Evolutionary conservation across 2,888 invertebrate genomes (phyloP), one percentile per base, ranked within the genome.

Genomic region (Pristionchus mayeri): DNA sequence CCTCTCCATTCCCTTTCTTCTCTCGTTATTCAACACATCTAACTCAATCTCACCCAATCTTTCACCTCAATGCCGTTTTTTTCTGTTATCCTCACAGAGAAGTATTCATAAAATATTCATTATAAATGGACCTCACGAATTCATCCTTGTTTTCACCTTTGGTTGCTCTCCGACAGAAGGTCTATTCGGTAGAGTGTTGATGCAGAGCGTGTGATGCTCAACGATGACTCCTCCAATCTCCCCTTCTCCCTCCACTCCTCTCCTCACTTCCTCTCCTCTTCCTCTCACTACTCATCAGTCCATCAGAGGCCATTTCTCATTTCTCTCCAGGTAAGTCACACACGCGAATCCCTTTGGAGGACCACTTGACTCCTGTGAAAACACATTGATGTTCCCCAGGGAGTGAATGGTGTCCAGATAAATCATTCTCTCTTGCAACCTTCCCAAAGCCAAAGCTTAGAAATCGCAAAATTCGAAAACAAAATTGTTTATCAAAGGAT

Each of bases 241-340:
- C 13, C 24, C 21, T 50, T 21, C 50, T 21, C 27, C 78, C 30
- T 71, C 71, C 24, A 40, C 44, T 50, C 40, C 50, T 44, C 24
- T 40, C 40, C 24, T 40, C 40, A 71, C 37, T 71, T 2, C 71
- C 11, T 71, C 71, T n/a, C 71, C 37, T 11, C 40, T 71, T n/a
- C 44, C 24, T 71, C 71, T 7, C 37, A 71, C 71, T 37, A 80
- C 54, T 80, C 80, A 37, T 27, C 40, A 24, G 7, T 57, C 57
- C 21, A 54, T 57, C 24, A 16, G 54, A 24, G 80, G 80, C 1
- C 80, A 80, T 80, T 80, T 80, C 80, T 80, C 80, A 80, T 80
- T 80, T 57, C 57, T 80, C 13, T 44, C 80, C 30, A 80, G 80
- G 80, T 80, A 50, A 48, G 50, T 52, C n/a, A 40, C 21, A 37